These are phyloP conservation scores for Euspilapteryx auroguttella DNA, from an alignment of 2,888 invertebrate species.

Conservation along the genomic window DNA sequence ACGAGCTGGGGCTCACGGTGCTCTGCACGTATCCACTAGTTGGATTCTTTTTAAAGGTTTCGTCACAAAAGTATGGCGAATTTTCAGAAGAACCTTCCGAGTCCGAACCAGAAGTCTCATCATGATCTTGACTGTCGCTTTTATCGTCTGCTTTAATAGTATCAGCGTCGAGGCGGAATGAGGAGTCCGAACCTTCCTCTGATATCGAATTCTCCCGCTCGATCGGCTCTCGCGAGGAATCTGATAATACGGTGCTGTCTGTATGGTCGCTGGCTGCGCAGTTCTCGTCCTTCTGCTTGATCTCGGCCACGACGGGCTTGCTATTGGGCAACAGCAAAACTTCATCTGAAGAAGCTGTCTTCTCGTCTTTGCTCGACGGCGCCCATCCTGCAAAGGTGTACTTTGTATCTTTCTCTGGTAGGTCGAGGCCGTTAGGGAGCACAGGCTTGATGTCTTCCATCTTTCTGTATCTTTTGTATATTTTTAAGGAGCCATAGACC, in stretches of 20 bases:
- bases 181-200: slow-evolving; percentile 42
- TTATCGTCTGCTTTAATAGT: slow-evolving; percentile 10
- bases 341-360: slow-evolving; percentile 41
- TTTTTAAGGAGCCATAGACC: slow-evolving; percentile 41
- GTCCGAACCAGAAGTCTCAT: slow-evolving; percentile 1
- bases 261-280: slow-evolving; percentile 46
- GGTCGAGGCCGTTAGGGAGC: slow-evolving; percentile 63
- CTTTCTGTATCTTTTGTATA: slow-evolving; percentile 61
- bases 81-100: slow-evolving; percentile 25
- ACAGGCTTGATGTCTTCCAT: slow-evolving; percentile 71
- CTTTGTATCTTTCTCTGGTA: slow-evolving; percentile 40
- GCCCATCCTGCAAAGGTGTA: slow-evolving; percentile 39
- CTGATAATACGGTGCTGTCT: slow-evolving; percentile 48
- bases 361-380: slow-evolving; percentile 40
- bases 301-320: slow-evolving; percentile 26
- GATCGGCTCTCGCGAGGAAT: slow-evolving; percentile 27
- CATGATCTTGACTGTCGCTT: slow-evolving; percentile 17
- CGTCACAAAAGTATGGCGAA: slow-evolving; percentile 33
- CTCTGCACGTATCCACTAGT: slow-evolving; percentile 26
- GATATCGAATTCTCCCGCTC: slow-evolving; percentile 42
- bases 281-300: slow-evolving; percentile 32
- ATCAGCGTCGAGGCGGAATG: slow-evolving; percentile 29
- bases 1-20: slow-evolving; percentile 21
- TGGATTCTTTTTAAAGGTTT: slow-evolving; percentile 30
- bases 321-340: slow-evolving; percentile 40